Evolutionary conservation across 2,797 vertebrate species (phyloP), one percentile per base, ranked within the genome.

Genomic region (Sardinella longiceps): DNA sequence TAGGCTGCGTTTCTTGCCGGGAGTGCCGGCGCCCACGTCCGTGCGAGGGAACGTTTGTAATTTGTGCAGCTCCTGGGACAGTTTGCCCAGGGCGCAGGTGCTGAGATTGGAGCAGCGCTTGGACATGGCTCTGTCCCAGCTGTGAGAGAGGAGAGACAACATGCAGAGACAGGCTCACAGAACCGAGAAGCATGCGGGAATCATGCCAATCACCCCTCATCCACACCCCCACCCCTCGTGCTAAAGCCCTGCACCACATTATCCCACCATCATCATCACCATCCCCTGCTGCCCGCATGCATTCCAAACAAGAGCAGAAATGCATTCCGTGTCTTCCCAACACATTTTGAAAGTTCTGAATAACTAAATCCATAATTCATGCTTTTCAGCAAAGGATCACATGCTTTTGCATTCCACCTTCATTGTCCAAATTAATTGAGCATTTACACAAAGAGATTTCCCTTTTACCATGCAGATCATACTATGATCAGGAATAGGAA

Each of bases 91-190:
- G 90, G 97, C 94, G 87, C 96, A 97, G 94, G 96, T 97, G 94
- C 97, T 98, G 94, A 98, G 96, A 93, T 96, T 97, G 95, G 96
- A 95, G 95, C 96, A 98, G 91, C 96, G 96, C 94, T 99, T 98
- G 95, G 96, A 93, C 94, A 97, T 94, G 89, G 95, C 91, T 93
- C 95, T 95, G 93, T 96, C 96, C 96, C 96, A 94, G 95, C 97
- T 98, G 96, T 95, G 91, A 63, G 96, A 95, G 91, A 63, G 91
- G 95, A 94, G 90, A 88, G 51, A 92, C 88, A 93, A 89, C 96
- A 96, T 95, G 95, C 96, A 95, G 90, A 94, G 92, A 93, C 90
- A 92, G 92, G 90, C 92, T 94, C 90, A 94, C 91, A 92, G 91
- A 87, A 82, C 51, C 20, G 70, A 43, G 37, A 20, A 77, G 70